Conservation (phyloP, 2,888 invertebrate genomes). For the Caradrina clavipalpis region DNA sequence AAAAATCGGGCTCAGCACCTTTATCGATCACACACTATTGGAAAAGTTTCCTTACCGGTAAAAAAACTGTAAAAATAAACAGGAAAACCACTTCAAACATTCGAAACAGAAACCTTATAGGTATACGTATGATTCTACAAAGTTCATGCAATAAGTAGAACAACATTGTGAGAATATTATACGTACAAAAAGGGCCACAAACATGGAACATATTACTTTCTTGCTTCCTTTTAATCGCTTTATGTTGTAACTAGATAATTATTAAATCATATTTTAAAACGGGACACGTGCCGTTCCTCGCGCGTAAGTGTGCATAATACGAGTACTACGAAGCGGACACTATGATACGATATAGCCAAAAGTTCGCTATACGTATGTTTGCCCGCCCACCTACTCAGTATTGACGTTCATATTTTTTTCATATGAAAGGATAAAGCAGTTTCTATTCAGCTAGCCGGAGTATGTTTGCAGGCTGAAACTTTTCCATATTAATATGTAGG, state of each 20-base stretch:
- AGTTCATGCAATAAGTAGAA: background rate
- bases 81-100: no score
- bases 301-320: background rate
- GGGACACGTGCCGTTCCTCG: background rate
- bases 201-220: background rate
- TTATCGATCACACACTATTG: no score
- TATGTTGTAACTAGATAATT: background rate
- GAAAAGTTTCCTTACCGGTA: no score
- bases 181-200: background rate
- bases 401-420: slow-evolving; percentile 8
- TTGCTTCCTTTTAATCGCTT: slow-evolving; percentile 1
- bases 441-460: slow-evolving; percentile 14
- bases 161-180: background rate
- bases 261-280: slow-evolving; percentile 10
- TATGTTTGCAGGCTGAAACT: slow-evolving; percentile 9
- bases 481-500: background rate
- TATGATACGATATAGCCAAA: background rate
- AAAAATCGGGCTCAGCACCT: no score
- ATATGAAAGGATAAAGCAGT: slow-evolving; percentile 14
- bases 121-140: background rate
- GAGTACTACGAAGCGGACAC: slow-evolving; percentile 7
- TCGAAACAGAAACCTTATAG: no score
- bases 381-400: background rate
- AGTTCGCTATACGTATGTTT: background rate
- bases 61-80: no score